A percentile compares a stretch with the other conserved stretches of the same genome.
phyloP scores from a whole-genome alignment of 2,888 invertebrate genomes.

The Calameuta idolon region DNA sequence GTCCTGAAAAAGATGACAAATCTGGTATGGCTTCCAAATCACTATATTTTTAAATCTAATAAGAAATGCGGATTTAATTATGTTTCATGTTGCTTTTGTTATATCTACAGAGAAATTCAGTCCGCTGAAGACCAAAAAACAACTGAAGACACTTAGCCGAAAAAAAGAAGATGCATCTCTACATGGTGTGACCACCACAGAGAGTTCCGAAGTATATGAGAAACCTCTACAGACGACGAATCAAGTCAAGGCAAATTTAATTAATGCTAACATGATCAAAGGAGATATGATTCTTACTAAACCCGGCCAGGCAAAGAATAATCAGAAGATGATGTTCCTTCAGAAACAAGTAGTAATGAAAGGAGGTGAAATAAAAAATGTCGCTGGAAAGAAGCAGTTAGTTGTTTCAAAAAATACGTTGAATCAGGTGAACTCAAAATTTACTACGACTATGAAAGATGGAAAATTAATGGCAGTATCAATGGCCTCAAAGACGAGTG shows the following conservation, averaged over 20 bases:
- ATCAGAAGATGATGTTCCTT: constrained; percentile 56
- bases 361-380: constrained; percentile 49
- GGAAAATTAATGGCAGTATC: constrained; percentile 43
- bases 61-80: background rate
- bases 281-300: constrained; percentile 64
- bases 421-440: constrained; percentile 34
- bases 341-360: constrained; percentile 59
- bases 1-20: constrained; percentile 58
- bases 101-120: constrained; percentile 33
- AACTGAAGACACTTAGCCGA: constrained; percentile 43
- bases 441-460: constrained; percentile 44
- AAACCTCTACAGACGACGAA: constrained; percentile 59
- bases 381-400: constrained; percentile 50
- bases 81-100: background rate
- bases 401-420: constrained; percentile 46
- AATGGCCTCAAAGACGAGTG: constrained; percentile 23
- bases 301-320: constrained; percentile 57
- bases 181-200: background rate
- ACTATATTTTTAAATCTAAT: constrained; percentile 1
- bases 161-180: constrained; percentile 53
- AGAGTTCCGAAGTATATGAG: constrained; percentile 25
- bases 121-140: constrained; percentile 45
- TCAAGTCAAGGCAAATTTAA: constrained; percentile 70
- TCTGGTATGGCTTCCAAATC: constrained; percentile 32
- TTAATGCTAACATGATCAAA: constrained; percentile 65